Conservation (phyloP, 2,113 vertebrate genomes). For the Sebastes schlegelii region DNA sequence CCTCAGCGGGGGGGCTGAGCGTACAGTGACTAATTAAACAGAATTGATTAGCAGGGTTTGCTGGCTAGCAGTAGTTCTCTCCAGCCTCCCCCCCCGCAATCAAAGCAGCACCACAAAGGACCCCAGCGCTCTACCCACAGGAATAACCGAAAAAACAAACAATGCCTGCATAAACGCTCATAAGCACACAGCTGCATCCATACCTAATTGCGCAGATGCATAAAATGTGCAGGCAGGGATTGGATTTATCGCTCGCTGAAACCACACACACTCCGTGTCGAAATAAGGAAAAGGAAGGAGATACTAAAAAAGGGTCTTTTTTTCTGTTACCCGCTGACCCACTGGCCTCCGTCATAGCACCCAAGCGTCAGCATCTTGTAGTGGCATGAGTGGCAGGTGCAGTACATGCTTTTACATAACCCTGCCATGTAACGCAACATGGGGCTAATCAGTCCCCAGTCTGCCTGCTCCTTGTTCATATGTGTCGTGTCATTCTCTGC, state of each 20-base stretch:
- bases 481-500: slow-evolving; percentile 46
- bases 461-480: slow-evolving; percentile 43
- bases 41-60: slow-evolving; percentile 79
- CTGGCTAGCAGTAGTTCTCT: slow-evolving; percentile 52
- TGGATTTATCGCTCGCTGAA: slow-evolving; percentile 14
- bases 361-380: slow-evolving; percentile 45
- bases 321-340: slow-evolving; percentile 62
- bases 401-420: slow-evolving; percentile 63
- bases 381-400: slow-evolving; percentile 60
- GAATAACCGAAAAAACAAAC: slow-evolving; percentile 65
- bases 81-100: slow-evolving; percentile 41
- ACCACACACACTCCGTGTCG: slow-evolving; percentile 7
- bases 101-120: slow-evolving; percentile 57
- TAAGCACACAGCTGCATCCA: slow-evolving; percentile 44
- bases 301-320: slow-evolving; percentile 1
- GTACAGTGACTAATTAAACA: slow-evolving; percentile 83
- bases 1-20: slow-evolving; percentile 51
- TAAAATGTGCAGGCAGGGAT: slow-evolving; percentile 24
- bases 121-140: slow-evolving; percentile 46
- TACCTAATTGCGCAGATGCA: slow-evolving; percentile 44
- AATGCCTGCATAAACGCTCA: slow-evolving; percentile 38
- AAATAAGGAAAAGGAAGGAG: slow-evolving; percentile 21
- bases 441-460: slow-evolving; percentile 58
- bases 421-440: slow-evolving; percentile 57
- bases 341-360: slow-evolving; percentile 58